Percentiles rank a stretch among this genome's conserved stretches.
phyloP scores from a whole-genome alignment of 1,140 invertebrate genomes.

The Philopotamus ludificatus region DNA sequence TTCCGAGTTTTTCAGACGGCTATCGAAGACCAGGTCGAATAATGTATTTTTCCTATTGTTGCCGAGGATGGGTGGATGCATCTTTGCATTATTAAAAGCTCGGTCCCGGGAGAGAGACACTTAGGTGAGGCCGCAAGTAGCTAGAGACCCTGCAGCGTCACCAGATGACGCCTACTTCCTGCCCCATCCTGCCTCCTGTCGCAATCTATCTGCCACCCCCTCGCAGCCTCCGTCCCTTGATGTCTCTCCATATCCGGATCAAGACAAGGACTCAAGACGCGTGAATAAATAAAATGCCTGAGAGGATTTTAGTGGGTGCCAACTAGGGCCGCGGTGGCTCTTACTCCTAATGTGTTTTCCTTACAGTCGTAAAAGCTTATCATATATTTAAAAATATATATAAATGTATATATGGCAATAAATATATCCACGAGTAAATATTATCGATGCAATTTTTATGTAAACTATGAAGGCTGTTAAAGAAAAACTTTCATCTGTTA shows the following conservation, averaged over 20 bases:
- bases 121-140: not conserved
- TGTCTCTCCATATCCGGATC: constrained; percentile 32
- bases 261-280: constrained; percentile 31
- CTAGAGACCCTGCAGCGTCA: constrained; percentile 19
- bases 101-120: not conserved
- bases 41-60: not conserved
- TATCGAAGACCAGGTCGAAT: not conserved
- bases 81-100: not conserved
- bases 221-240: constrained; percentile 20
- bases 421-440: not conserved
- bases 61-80: not conserved
- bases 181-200: constrained; percentile 9
- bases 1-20: no score
- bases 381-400: no score
- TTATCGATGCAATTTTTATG: no score
- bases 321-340: constrained; percentile 10
- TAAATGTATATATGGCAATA: not conserved
- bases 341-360: constrained; percentile 8
- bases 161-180: constrained; percentile 29
- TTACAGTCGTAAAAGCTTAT: no score
- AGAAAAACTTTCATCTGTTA: not conserved
- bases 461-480: no score
- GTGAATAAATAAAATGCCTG: constrained; percentile 37
- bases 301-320: constrained; percentile 37
- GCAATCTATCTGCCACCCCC: not conserved